Conservation (phyloP, 2,797 vertebrate genomes). For the Enteromius viviparus region DNA sequence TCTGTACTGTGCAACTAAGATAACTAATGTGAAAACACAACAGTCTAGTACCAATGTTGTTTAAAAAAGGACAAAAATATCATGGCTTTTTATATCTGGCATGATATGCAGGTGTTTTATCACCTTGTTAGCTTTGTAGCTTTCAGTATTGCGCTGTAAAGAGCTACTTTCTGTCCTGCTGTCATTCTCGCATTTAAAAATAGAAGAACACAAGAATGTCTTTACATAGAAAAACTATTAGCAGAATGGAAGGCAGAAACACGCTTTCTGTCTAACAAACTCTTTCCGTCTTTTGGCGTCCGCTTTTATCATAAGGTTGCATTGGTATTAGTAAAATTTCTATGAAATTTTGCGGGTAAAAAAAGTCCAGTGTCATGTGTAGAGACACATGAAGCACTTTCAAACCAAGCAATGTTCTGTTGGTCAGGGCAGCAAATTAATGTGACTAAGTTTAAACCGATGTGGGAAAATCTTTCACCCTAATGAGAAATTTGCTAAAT, state of each 20-base stretch:
- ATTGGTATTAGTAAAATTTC: neutral
- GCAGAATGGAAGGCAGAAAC: neutral
- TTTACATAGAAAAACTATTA: neutral
- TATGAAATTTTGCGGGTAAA: neutral
- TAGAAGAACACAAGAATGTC: neutral
- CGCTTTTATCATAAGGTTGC: neutral
- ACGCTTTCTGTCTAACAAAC: neutral
- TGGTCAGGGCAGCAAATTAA: neutral
- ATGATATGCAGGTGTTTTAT: constrained; percentile 5
- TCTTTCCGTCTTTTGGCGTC: neutral
- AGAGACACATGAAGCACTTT: neutral
- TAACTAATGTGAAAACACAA: constrained; percentile 5
- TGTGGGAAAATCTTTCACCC: neutral
- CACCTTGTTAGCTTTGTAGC: constrained; percentile 31
- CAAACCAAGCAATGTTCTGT: neutral
- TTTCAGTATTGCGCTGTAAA: constrained; percentile 20
- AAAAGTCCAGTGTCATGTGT: neutral
- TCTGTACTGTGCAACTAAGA: neutral
- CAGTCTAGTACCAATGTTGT: constrained; percentile 1
- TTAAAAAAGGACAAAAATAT: constrained; percentile 14
- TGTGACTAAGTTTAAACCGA: neutral
- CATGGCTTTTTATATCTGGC: constrained; percentile 28
- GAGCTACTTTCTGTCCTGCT: constrained; percentile 4
- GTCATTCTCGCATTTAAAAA: neutral
- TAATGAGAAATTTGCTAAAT: neutral